phyloP scores from a whole-genome alignment of 2,797 vertebrate genomes.

The Sebastolobus alascanus region DNA sequence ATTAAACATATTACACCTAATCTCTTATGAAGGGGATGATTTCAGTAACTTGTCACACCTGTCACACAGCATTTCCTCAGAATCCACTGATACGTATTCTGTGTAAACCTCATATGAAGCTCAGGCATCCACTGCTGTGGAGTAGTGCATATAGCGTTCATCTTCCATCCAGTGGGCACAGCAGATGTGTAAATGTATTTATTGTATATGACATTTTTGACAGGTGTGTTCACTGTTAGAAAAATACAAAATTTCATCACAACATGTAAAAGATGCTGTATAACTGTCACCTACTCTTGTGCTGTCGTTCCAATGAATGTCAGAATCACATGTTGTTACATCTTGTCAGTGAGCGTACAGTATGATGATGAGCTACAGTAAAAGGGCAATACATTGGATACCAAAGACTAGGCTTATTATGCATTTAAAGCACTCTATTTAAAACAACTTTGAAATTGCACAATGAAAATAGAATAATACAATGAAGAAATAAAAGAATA shows the following conservation, averaged over 20 bases:
- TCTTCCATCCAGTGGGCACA: conserved; percentile 31
- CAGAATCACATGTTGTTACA: conserved; percentile 33
- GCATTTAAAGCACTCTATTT: background rate
- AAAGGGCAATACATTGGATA: conserved; percentile 31
- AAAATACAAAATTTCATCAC: conserved; percentile 63
- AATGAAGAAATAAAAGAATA: too few species aligned
- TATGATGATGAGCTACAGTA: conserved; percentile 55
- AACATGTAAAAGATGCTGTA: conserved; percentile 53
- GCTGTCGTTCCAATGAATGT: conserved; percentile 33
- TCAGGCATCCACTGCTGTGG: background rate
- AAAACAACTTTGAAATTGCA: background rate
- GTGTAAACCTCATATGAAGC: conserved; percentile 24
- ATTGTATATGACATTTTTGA: conserved; percentile 71
- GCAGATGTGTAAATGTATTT: conserved; percentile 68
- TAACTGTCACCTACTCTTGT: conserved; percentile 52
- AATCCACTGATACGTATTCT: conserved; percentile 28
- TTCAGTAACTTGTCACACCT: conserved; percentile 56
- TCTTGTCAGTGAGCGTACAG: conserved; percentile 37
- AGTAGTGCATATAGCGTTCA: conserved; percentile 7
- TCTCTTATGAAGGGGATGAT: conserved; percentile 49
- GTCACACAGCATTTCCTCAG: conserved; percentile 51
- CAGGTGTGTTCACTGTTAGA: conserved; percentile 63
- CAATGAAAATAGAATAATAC: background rate
- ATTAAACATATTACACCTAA: conserved; percentile 68
- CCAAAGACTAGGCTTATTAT: conserved; percentile 41